These are phyloP conservation scores for Caerostris extrusa DNA, from an alignment of 1,140 invertebrate genomes.

Conservation along the genomic window DNA sequence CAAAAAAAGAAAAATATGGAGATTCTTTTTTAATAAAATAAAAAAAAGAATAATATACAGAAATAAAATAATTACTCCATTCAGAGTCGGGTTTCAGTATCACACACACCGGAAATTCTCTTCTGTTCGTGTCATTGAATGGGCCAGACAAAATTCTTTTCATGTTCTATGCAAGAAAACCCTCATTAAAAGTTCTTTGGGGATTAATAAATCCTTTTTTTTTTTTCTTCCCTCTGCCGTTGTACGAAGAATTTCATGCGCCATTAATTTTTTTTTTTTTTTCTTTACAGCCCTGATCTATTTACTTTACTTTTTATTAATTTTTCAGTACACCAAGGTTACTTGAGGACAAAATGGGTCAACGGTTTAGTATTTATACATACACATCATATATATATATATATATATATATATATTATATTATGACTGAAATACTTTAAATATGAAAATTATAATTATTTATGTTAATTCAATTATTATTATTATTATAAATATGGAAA, in stretches of 20 bases:
- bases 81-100: slow-evolving; percentile 38
- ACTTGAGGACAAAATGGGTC: not conserved
- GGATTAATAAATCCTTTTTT: slow-evolving; percentile 14
- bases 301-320: not conserved
- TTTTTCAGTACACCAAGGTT: not conserved
- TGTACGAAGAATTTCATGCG: not conserved
- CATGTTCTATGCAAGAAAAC: slow-evolving; percentile 12
- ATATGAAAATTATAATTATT: no score
- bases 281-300: not conserved
- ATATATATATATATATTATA: no score
- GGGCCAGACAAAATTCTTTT: not conserved
- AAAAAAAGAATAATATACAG: not conserved
- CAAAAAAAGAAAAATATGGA: not conserved
- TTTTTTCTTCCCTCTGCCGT: not conserved
- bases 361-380: not conserved
- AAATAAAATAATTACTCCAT: not conserved
- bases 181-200: not conserved
- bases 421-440: no score
- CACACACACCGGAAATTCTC: not conserved
- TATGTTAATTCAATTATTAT: no score
- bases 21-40: no score
- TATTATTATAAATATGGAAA: no score
- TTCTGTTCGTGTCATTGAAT: not conserved
- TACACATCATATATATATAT: no score
- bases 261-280: not conserved